These are phyloP conservation scores for Trissolcus basalis DNA, from an alignment of 1,140 invertebrate genomes.

Conservation along the genomic window DNA sequence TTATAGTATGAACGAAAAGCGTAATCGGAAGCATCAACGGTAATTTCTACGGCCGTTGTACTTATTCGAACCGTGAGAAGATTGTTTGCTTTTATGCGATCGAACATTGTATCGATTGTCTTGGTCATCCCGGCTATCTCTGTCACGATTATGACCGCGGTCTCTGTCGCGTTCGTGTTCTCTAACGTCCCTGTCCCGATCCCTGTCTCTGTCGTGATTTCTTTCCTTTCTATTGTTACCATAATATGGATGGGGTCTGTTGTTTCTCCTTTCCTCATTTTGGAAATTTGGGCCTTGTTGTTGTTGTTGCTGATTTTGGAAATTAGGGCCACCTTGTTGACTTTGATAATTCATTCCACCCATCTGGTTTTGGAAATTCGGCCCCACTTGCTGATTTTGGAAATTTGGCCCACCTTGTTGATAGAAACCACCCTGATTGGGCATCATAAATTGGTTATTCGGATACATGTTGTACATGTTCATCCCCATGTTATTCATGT, in stretches of 20 bases:
- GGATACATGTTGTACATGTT: slow-evolving; percentile 45
- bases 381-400: too few species aligned
- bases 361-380: too few species aligned
- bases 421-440: slow-evolving; percentile 30
- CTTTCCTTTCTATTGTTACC: slow-evolving; percentile 53
- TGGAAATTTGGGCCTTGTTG: slow-evolving; percentile 7
- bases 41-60: slow-evolving; percentile 37
- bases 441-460: slow-evolving; percentile 27
- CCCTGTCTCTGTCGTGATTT: slow-evolving; percentile 42
- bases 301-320: not conserved
- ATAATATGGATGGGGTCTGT: slow-evolving; percentile 62
- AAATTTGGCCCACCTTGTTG: slow-evolving; percentile 4
- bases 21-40: slow-evolving; percentile 11
- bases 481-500: slow-evolving; percentile 21
- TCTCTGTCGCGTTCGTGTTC: too few species aligned
- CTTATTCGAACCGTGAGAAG: slow-evolving; percentile 27
- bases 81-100: slow-evolving; percentile 37
- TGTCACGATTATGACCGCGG: slow-evolving; percentile 39
- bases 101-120: slow-evolving; percentile 29
- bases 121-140: slow-evolving; percentile 52
- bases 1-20: not conserved
- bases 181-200: too few species aligned
- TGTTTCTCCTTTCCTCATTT: slow-evolving; percentile 58
- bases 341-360: not conserved
- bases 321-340: not conserved